These are phyloP conservation scores for Cheilosia impressa DNA, from an alignment of 2,888 invertebrate species.

Conservation along the genomic window DNA sequence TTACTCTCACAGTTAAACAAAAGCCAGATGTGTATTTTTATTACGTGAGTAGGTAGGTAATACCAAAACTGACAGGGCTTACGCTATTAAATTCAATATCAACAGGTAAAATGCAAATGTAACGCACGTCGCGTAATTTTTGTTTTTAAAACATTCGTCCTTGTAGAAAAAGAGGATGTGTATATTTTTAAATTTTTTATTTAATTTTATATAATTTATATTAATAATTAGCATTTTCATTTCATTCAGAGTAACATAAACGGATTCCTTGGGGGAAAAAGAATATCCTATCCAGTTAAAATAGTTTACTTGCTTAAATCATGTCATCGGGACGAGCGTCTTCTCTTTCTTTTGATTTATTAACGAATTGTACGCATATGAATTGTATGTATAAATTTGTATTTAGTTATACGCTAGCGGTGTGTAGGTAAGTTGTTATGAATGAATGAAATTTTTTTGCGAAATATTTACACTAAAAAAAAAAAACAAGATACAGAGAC, in stretches of 20 bases:
- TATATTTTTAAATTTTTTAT: slow-evolving; percentile 41
- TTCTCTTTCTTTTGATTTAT: slow-evolving; percentile 16
- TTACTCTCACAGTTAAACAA: no score
- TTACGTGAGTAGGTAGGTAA: no score
- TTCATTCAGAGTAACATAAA: slow-evolving; percentile 53
- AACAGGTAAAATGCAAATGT: no score
- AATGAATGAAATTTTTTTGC: slow-evolving; percentile 21
- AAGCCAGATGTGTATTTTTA: no score
- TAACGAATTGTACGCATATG: slow-evolving; percentile 26
- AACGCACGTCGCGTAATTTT: no score
- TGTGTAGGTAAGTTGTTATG: slow-evolving; percentile 23
- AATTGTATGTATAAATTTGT: slow-evolving; percentile 27
- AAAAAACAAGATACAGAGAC: slow-evolving; percentile 9
- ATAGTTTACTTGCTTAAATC: slow-evolving; percentile 59
- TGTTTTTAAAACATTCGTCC: no score
- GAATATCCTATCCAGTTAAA: slow-evolving; percentile 44
- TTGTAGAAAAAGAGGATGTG: no score
- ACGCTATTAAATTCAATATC: no score
- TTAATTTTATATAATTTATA: slow-evolving; percentile 65
- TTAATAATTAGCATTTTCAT: slow-evolving; percentile 50
- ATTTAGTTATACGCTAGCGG: slow-evolving; percentile 31
- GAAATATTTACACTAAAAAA: slow-evolving; percentile 61
- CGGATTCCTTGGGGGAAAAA: slow-evolving; percentile 32
- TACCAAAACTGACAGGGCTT: no score
- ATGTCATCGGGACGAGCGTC: slow-evolving; percentile 25